A percentile compares a stretch with the other conserved stretches of the same genome.
phyloP scores from a whole-genome alignment of 1,140 invertebrate genomes.

The Drosophila athabasca region DNA sequence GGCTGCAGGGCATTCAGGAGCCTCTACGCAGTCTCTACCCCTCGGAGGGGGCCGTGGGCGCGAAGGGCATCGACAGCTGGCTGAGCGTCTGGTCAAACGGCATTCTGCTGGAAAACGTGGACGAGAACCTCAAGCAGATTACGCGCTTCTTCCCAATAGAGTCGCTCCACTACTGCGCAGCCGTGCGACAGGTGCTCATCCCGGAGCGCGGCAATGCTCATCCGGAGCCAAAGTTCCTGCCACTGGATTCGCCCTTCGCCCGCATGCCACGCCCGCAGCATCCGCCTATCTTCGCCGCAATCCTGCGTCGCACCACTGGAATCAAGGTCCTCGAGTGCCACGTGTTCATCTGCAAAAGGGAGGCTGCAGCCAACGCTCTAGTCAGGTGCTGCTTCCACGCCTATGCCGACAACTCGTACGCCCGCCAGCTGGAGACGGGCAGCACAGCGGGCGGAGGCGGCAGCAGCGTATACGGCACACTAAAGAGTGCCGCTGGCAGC shows the following conservation, averaged over 20 bases:
- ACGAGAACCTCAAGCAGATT: constrained; percentile 96
- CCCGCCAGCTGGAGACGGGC: constrained; percentile 89
- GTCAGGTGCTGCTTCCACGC: constrained; percentile 97
- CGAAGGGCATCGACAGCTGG: constrained; percentile 98
- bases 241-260: constrained; percentile 97
- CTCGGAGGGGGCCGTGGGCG: constrained; percentile 89
- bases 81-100: constrained; percentile 98
- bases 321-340: constrained; percentile 99
- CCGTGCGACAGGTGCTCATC: constrained; percentile 92
- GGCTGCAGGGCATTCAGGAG: constrained; percentile 98
- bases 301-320: constrained; percentile 96
- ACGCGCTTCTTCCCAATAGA: constrained; percentile 99
- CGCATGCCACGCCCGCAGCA: constrained; percentile 94
- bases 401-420: constrained; percentile 96
- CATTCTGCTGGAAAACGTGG: constrained; percentile 97
- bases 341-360: constrained; percentile 98
- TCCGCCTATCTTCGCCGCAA: constrained; percentile 98
- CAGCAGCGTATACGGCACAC: constrained; percentile 80
- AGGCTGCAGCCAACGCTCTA: constrained; percentile 96
- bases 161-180: constrained; percentile 98
- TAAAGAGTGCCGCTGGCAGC: constrained; percentile 84
- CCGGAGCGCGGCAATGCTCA: constrained; percentile 85
- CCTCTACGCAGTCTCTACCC: constrained; percentile 98
- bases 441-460: constrained; percentile 59
- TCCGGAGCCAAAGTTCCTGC: constrained; percentile 93